Evolutionary conservation across 2,888 invertebrate species (phyloP), one percentile per base, ranked within the genome.

Genomic region (Cecidostiba fungosa): DNA sequence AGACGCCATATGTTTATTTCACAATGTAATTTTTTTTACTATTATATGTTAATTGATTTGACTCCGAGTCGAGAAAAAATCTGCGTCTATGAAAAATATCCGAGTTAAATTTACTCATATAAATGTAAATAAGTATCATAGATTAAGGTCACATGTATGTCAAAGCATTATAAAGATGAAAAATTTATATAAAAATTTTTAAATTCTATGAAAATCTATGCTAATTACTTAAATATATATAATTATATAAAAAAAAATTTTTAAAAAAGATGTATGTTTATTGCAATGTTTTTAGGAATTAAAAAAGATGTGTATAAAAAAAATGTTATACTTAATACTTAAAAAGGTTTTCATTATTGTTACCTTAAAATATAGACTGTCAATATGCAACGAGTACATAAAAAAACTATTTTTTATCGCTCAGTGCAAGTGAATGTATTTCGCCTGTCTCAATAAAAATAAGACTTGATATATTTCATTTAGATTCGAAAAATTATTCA

Each of bases 381-480:
- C 26, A 72, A 72, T 72, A 32, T 85, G 77, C 29, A 77, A 85
- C 39, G 19, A 85, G 36, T 77, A 84, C 26, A 78, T 78, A 84
- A 84, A 59, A n/a, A 76, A 74, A 62, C 32, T 54, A 74, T 32
- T 83, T 84, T 70, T 47, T 23, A 78, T 84, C 47, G 72, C 66
- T 77, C 70, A 80, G 70, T 80, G 80, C 32, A 76, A 72, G 39
- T 81, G 62, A 72, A 47, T 66, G 78, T 72, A 77, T 76, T 80
- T 85, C 32, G 66, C 74, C 26, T 81, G 47, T 70, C 36, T 72
- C 29, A 78, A 73, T 78, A 70, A 84, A n/a, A 59, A 80, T 77
- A 88, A 70, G n/a, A 59, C 76, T 50, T 29, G 19, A 85, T 79
- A 87, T 72, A 85, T 87, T 88, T 85, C 85, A 88, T 86, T 59